These are phyloP conservation scores for Colostygia pectinataria DNA, from an alignment of 2,888 invertebrate genomes.

Conservation along the genomic window DNA sequence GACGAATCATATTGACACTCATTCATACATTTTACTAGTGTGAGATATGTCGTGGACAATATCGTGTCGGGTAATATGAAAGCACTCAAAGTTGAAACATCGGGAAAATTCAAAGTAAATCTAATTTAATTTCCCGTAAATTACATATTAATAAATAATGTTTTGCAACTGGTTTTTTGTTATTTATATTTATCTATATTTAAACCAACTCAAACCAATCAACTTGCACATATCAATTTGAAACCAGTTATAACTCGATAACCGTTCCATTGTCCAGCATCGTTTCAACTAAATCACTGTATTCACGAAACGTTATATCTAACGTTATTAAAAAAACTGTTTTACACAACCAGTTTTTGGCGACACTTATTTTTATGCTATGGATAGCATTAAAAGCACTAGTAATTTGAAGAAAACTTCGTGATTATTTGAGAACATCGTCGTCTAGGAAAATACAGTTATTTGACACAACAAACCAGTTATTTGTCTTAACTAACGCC, in stretches of 20 bases:
- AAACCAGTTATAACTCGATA: not conserved
- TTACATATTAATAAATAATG: too few species aligned
- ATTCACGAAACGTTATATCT: not conserved
- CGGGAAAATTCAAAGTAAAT: too few species aligned
- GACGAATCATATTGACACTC: too few species aligned
- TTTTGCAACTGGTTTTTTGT: too few species aligned
- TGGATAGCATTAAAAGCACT: constrained; percentile 5
- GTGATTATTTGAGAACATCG: not conserved
- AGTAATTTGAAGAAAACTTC: constrained; percentile 1
- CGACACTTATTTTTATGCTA: constrained; percentile 16
- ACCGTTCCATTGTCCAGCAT: constrained; percentile 1
- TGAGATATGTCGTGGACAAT: too few species aligned
- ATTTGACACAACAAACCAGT: not conserved
- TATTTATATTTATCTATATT: too few species aligned
- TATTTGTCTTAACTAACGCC: not conserved
- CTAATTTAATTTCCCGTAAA: too few species aligned
- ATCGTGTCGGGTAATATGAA: too few species aligned
- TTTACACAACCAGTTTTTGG: constrained; percentile 26
- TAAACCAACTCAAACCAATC: too few species aligned
- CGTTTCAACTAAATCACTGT: not conserved
- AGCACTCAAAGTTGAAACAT: too few species aligned
- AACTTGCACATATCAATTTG: too few species aligned
- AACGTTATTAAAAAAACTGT: constrained; percentile 11
- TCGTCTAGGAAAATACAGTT: not conserved
- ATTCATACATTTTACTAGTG: too few species aligned